Evolutionary conservation across 2,113 vertebrate genomes (phyloP), one percentile per base, ranked within the genome.

Genomic region (Oncorhynchus mykiss): DNA sequence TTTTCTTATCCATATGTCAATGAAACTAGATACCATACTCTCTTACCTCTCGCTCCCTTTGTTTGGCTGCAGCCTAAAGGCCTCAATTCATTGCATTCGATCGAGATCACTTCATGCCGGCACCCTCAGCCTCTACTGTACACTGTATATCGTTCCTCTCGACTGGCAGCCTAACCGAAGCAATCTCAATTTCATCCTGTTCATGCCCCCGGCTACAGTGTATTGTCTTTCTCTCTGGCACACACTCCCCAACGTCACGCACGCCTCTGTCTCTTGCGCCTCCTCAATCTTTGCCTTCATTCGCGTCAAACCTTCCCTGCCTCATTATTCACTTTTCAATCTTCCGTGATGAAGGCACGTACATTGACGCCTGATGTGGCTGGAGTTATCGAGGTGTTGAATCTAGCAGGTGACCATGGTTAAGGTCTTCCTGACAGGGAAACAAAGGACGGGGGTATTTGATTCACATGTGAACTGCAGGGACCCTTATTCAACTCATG

Each of bases 401-500:
- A 85, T 27, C 22, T 67, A 78, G 75, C n/a, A 68, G 79, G 80
- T 79, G 82, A 84, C 81, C 73, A 72, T 2, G 77, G 45, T 29
- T 72, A 80, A 81, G 84, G 76, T 80, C 74, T 29, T 59, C 51
- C 39, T 87, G 88, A 91, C 87, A 81, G 80, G 45, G 80, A 67
- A 78, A 91, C 89, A 91, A 89, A 90, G 85, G 86, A 78, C 18
- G 49, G 18, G 81, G 88, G 83, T 82, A 86, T 89, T 90, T 90
- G 83, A 91, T 88, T 85, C 86, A 85, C 88, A 83, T 82, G 82
- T 87, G 86, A 88, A 84, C 85, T 81, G 76, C 81, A 84, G 78
- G 73, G 85, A 79, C 77, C 45, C 88, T 86, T 86, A 90, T 91
- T 86, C 86, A 90, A 92, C 88, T 91, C 89, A 91, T 92, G 87